Base-by-base conservation (phyloP, 2,113 vertebrate genomes). In the Acrocephalus kingi region DNA sequence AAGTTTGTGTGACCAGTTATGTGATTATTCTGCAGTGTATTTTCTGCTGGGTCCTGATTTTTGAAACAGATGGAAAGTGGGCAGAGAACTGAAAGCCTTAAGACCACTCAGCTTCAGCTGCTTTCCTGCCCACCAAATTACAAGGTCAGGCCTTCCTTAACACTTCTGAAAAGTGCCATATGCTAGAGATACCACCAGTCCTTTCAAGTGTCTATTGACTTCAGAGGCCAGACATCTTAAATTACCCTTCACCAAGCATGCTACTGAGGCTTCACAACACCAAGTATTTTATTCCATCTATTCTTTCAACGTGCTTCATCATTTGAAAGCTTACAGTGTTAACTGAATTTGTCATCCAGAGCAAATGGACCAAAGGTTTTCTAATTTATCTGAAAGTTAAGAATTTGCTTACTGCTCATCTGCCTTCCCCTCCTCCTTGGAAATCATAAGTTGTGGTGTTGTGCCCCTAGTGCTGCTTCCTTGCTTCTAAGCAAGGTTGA, bases 51-150 rank as follows among this genome's bases (percentile, higher is more conserved):
- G 68, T 46, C 68, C 35, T 75, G 80, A 71, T 90, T 92, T 93
- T 89, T 90, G 48, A 69, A 94, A 72, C 89, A 97, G 83, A 95
- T 92, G 91, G 91, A 52, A 77, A 71, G 93, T 92, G 68, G 83
- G 91, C 73, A 94, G 93, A 56, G 83, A 92, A 31, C 73, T 92
- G 91, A 90, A 71, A 89, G 80, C 84, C 84, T 92, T 56, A 78
- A 84, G 95, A 93, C 93, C 80, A 21, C 73, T 87, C 66, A 81
- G 69, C 52, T 92, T 94, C 90, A 93, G 74, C 89, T 93, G 64
- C 77, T 93, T 92, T 91, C 55, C 84, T 96, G 75, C 82, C 59
- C 59, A 58, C 82, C 81, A 58, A 67, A 83, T 90, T 85, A 68
- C 92, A 88, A 87, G 84, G 80, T 87, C 89, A 74, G 82, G 46